Evolutionary conservation across 35 echinoderm and acorn worm species (phyloP).

Genomic region (Strongylocentrotus purpuratus): DNA sequence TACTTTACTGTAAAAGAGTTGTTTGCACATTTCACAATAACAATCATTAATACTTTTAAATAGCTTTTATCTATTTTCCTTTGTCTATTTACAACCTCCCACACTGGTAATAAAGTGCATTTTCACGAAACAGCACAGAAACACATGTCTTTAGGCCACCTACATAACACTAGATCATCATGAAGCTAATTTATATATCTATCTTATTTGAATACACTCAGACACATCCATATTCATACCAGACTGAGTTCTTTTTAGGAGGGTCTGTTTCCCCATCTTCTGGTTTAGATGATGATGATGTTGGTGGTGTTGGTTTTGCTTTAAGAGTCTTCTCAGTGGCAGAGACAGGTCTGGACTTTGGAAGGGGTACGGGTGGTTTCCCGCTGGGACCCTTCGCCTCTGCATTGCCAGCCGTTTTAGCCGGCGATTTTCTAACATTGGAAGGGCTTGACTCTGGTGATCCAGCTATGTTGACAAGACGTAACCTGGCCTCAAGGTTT

Average conservation of each 20-base stretch:
- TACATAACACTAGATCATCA: background rate
- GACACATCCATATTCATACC: constrained; percentile 99
- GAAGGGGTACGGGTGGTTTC: constrained; percentile 16
- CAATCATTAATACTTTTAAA: background rate
- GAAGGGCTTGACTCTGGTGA: constrained; percentile 49
- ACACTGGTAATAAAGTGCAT: background rate
- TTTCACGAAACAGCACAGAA: background rate
- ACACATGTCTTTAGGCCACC: background rate
- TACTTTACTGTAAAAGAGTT: background rate
- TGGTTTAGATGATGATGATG: constrained; percentile 18
- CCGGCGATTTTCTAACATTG: constrained; percentile 29
- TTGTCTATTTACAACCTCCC: background rate
- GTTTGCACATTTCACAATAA: background rate
- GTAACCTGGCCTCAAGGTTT: constrained; percentile 32
- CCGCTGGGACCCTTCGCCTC: constrained; percentile 5
- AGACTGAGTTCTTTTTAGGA: constrained; percentile 86
- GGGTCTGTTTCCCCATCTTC: constrained; percentile 71
- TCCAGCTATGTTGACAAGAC: constrained; percentile 38
- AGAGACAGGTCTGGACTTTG: constrained; percentile 23
- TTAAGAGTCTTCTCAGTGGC: constrained; percentile 30
- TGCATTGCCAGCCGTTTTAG: constrained; percentile 26
- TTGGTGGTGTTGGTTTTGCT: background rate
- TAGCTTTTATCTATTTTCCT: background rate
- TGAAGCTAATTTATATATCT: constrained; percentile 4
- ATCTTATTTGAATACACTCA: constrained; percentile 40